Evolutionary conservation across 2,888 invertebrate species (phyloP).

Genomic region (Steromphala cineraria): DNA sequence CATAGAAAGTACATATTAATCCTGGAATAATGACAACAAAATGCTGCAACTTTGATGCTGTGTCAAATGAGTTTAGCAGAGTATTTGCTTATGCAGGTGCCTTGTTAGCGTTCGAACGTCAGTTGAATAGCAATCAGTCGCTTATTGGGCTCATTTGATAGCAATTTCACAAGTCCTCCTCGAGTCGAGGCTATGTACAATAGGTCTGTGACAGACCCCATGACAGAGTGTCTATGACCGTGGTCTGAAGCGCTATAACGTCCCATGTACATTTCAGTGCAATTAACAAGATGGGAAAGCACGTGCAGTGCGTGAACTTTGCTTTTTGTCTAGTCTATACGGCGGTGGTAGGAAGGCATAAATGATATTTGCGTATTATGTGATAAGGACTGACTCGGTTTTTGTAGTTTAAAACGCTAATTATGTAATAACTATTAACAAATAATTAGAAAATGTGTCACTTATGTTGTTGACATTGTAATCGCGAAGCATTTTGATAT

Average conservation of each 20-base stretch:
- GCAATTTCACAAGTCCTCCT: not conserved
- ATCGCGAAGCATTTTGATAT: no score
- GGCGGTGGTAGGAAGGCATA: not conserved
- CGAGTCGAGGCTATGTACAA: not conserved
- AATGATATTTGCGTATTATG: not conserved
- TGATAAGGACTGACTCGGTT: not conserved
- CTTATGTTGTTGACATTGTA: no score
- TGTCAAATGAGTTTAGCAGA: not conserved
- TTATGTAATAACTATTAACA: no score
- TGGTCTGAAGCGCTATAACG: not conserved
- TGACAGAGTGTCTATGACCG: no score
- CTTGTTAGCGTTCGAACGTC: not conserved
- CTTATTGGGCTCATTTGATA: not conserved
- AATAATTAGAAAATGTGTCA: no score
- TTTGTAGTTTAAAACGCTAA: no score
- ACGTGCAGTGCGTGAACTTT: not conserved
- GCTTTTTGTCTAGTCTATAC: not conserved
- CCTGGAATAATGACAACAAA: not conserved
- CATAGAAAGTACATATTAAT: not conserved
- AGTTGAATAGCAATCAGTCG: not conserved
- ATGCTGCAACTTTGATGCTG: not conserved
- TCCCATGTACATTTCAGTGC: not conserved
- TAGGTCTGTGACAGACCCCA: no score
- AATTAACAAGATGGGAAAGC: not conserved
- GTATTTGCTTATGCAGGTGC: conserved; percentile 1